These are phyloP conservation scores for Sesamia nonagrioides DNA, from an alignment of 1,140 invertebrate genomes.

Conservation along the genomic window DNA sequence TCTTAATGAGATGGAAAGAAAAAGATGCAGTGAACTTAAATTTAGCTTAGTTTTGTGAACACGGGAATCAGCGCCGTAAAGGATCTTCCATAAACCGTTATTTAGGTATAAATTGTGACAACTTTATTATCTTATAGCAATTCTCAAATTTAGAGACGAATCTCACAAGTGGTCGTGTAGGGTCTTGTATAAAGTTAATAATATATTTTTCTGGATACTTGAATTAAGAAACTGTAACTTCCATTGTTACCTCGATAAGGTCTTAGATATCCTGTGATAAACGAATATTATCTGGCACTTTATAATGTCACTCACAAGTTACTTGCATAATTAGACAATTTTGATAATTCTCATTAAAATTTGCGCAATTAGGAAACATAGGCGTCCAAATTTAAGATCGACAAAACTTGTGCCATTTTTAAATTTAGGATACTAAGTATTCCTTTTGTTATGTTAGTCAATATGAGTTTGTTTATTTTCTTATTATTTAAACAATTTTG, in stretches of 20 bases:
- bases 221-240: not conserved
- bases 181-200: constrained; percentile 22
- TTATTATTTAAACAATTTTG: constrained; percentile 17
- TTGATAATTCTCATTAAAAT: constrained; percentile 2
- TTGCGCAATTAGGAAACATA: constrained; percentile 1
- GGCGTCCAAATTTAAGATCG: constrained; percentile 38
- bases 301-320: not conserved
- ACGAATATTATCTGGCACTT: constrained; percentile 3
- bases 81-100: constrained; percentile 22
- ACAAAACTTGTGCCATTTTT: constrained; percentile 55
- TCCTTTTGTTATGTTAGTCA: constrained; percentile 23
- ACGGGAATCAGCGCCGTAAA: not conserved
- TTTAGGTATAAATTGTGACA: not conserved
- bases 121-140: not conserved
- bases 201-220: constrained; percentile 16
- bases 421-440: constrained; percentile 37
- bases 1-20: too few species aligned
- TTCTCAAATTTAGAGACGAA: not conserved
- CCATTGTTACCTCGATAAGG: constrained; percentile 12
- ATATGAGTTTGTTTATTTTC: constrained; percentile 15
- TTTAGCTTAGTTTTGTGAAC: too few species aligned
- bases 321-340: not conserved
- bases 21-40: too few species aligned
- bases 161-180: constrained; percentile 17
- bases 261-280: constrained; percentile 39